A percentile compares a stretch with the other conserved stretches of the same genome.
Conservation (phyloP, 2,113 vertebrate genomes). For the Tragulus kanchil region DNA sequence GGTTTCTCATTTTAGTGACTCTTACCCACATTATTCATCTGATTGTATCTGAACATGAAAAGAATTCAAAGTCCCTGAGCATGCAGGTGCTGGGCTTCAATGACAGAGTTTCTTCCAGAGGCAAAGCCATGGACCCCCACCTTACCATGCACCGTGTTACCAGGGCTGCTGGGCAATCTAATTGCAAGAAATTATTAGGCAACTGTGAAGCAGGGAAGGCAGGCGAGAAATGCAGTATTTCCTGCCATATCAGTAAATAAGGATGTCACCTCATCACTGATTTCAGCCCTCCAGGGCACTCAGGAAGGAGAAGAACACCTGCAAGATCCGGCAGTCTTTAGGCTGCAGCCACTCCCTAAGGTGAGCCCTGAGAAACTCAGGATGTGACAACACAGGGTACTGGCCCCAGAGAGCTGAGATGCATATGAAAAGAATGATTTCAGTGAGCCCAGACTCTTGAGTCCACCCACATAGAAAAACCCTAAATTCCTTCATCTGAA, state of each 20-base stretch:
- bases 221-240: neutral
- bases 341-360: neutral
- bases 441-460: neutral
- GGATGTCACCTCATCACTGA: neutral
- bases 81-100: neutral
- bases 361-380: neutral
- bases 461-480: neutral
- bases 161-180: neutral
- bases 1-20: neutral
- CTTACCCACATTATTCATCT: conserved; percentile 44
- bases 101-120: neutral
- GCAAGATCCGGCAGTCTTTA: neutral
- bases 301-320: neutral
- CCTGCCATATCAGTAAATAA: neutral
- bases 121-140: neutral
- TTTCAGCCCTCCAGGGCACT: neutral
- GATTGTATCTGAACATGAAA: conserved; percentile 41
- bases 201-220: neutral
- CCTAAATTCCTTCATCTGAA: too few species aligned
- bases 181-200: rapidly evolving
- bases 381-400: neutral
- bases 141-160: too few species aligned
- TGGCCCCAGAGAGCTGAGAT: neutral
- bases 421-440: neutral
- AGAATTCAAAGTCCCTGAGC: conserved; percentile 5